A percentile compares a stretch with the other conserved stretches of the same genome.
Conservation (phyloP, 2,113 vertebrate genomes). For the Synodontis membranacea region DNA sequence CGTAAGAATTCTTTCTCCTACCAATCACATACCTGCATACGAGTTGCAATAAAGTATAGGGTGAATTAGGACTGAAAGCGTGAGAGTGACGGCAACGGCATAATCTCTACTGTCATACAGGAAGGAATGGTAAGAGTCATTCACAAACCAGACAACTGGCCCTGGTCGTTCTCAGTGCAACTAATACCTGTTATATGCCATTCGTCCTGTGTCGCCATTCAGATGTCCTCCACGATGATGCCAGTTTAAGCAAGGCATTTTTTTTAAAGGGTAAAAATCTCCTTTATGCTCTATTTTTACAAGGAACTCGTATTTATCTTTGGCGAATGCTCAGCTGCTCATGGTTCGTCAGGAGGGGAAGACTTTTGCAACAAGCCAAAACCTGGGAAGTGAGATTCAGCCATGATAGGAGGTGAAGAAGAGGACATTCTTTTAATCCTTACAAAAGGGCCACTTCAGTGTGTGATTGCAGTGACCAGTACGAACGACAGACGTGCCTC, state of each 20-base stretch:
- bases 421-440: slow-evolving; percentile 55
- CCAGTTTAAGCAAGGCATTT: neutral
- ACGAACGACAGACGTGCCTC: slow-evolving; percentile 54
- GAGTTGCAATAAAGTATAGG: neutral
- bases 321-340: neutral
- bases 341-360: neutral
- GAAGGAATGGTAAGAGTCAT: slow-evolving; percentile 25
- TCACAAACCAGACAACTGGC: neutral
- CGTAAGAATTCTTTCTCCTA: neutral
- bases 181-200: neutral
- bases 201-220: neutral
- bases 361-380: slow-evolving; percentile 50
- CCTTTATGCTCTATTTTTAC: neutral
- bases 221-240: neutral
- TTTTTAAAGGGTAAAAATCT: neutral
- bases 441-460: slow-evolving; percentile 47
- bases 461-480: slow-evolving; percentile 45
- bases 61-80: neutral
- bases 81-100: neutral
- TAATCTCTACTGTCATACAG: slow-evolving; percentile 26
- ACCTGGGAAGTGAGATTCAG: slow-evolving; percentile 46
- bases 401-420: slow-evolving; percentile 45
- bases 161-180: slow-evolving; percentile 19
- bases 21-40: neutral
- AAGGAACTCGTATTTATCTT: neutral